These are phyloP conservation scores for Clarias platycephalus DNA, from an alignment of 2,797 vertebrate genomes.

Conservation along the genomic window DNA sequence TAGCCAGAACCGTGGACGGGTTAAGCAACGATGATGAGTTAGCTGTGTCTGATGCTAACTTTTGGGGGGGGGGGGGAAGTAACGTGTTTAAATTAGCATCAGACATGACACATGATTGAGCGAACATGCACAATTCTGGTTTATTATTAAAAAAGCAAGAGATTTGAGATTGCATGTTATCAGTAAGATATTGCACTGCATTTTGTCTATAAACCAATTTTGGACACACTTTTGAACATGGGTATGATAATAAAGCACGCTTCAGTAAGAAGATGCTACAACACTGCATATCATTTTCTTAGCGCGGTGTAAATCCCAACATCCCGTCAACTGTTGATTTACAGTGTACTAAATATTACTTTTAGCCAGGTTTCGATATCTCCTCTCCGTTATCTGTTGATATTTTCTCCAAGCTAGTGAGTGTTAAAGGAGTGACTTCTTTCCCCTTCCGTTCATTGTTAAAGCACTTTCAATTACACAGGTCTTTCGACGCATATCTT, in stretches of 20 bases:
- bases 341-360: not conserved
- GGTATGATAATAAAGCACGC: not conserved
- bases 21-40: not conserved
- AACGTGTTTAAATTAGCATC: not conserved
- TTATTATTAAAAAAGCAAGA: not conserved
- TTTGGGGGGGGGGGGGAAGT: not conserved
- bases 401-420: not conserved
- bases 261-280: not conserved
- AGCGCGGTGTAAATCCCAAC: not conserved
- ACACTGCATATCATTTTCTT: not conserved
- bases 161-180: not conserved
- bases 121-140: not conserved
- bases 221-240: not conserved
- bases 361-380: not conserved
- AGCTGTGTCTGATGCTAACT: not conserved
- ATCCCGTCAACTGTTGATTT: not conserved
- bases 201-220: not conserved
- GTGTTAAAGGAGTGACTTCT: not conserved
- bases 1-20: not conserved
- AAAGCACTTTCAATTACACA: constrained; percentile 41
- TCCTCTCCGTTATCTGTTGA: not conserved
- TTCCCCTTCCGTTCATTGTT: not conserved
- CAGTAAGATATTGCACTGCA: too few species aligned
- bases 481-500: constrained; percentile 37
- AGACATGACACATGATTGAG: too few species aligned